A percentile compares a stretch with the other conserved stretches of the same genome.
phyloP scores from a whole-genome alignment of 2,797 vertebrate species.

The Tenualosa ilisha region DNA sequence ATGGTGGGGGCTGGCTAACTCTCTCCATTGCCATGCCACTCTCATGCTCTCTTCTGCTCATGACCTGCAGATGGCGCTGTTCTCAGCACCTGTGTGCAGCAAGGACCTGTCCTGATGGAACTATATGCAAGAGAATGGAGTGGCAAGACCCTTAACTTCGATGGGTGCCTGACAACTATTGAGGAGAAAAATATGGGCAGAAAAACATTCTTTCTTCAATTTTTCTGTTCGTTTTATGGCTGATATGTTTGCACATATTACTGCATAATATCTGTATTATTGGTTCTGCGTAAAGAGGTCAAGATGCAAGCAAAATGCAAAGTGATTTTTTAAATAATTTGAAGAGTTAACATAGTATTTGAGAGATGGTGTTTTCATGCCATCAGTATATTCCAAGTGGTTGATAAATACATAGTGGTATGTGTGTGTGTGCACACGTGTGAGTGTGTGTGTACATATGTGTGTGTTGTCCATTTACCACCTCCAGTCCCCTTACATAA shows the following conservation, averaged over 20 bases:
- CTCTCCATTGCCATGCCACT: neutral
- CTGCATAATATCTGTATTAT: neutral
- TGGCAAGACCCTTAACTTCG: neutral
- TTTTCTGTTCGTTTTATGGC: neutral
- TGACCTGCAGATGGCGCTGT: slow-evolving; percentile 45
- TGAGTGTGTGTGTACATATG: neutral
- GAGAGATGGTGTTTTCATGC: neutral
- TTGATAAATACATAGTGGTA: neutral
- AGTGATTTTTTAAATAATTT: neutral
- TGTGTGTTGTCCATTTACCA: slow-evolving; percentile 4
- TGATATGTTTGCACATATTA: neutral
- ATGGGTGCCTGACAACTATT: neutral
- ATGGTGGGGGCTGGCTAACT: neutral
- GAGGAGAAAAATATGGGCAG: neutral
- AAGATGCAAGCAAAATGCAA: neutral
- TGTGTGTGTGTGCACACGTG: slow-evolving; percentile 1
- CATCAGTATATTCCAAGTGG: neutral
- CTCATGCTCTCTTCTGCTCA: neutral
- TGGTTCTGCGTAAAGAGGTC: neutral
- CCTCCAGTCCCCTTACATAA: neutral
- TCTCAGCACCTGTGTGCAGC: slow-evolving; percentile 33
- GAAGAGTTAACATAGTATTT: neutral
- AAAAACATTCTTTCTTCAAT: neutral
- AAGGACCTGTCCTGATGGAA: neutral
- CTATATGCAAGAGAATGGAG: neutral